A percentile compares a stretch with the other conserved stretches of the same genome.
Conservation (phyloP, 2,113 vertebrate species). For the Taurulus bubalis region DNA sequence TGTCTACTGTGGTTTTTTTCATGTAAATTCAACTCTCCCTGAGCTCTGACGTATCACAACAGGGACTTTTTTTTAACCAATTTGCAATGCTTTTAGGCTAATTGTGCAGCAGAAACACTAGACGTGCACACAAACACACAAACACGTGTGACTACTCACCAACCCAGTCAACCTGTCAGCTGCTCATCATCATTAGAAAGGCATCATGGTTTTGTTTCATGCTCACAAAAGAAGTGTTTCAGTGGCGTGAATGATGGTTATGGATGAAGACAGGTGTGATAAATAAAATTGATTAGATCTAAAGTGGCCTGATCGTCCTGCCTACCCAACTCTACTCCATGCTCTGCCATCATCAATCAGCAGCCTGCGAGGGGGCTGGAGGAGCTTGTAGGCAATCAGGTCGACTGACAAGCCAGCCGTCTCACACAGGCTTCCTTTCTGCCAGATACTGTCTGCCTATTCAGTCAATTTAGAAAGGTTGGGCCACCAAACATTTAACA, state of each 20-base stretch:
- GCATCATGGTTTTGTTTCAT: slow-evolving; percentile 18
- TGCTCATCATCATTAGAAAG: slow-evolving; percentile 44
- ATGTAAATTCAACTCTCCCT: slow-evolving; percentile 28
- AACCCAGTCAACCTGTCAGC: slow-evolving; percentile 4
- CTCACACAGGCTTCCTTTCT: not conserved
- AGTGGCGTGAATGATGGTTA: slow-evolving; percentile 44
- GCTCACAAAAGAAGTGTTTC: slow-evolving; percentile 6
- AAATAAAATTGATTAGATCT: slow-evolving; percentile 58
- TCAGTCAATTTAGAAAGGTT: slow-evolving; percentile 3
- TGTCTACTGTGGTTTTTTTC: slow-evolving; percentile 16
- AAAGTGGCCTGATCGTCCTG: slow-evolving; percentile 41
- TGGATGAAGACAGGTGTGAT: slow-evolving; percentile 46
- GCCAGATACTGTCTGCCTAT: not conserved
- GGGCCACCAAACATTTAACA: not conserved
- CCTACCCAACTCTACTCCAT: slow-evolving; percentile 42
- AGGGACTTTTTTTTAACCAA: not conserved
- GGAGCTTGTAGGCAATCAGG: slow-evolving; percentile 16
- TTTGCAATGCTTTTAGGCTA: slow-evolving; percentile 2
- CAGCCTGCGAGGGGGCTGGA: slow-evolving; percentile 1
- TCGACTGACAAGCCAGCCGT: not conserved
- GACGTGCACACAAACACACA: not conserved
- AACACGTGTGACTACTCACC: not conserved
- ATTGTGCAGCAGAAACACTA: not conserved
- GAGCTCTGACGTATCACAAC: slow-evolving; percentile 24
- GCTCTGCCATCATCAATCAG: slow-evolving; percentile 55